Percentiles rank a stretch among this genome's conserved stretches.
These are phyloP conservation scores for Premnoplex brunnescens DNA, from an alignment of 2,797 vertebrate genomes.

Conservation along the genomic window DNA sequence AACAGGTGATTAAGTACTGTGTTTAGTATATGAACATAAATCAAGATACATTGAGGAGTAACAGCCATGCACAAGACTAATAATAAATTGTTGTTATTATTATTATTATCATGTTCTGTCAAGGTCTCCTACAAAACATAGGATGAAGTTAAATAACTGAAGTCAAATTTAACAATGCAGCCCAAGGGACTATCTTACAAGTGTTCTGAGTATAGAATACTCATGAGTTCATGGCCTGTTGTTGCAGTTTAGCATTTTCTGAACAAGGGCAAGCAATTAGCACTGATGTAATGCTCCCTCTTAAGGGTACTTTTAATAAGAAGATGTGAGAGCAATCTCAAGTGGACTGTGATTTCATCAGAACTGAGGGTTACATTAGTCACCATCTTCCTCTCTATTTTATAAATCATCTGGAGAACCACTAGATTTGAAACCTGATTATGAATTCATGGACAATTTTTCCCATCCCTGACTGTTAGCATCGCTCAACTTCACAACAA, in stretches of 20 bases:
- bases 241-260: not conserved
- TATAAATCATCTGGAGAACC: not conserved
- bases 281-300: not conserved
- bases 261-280: not conserved
- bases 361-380: not conserved
- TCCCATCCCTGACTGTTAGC: not conserved
- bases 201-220: not conserved
- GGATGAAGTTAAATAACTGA: not conserved
- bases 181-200: not conserved
- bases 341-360: not conserved
- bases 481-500: not conserved
- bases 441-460: not conserved
- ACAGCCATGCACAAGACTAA: not conserved
- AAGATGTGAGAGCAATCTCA: not conserved
- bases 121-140: not conserved
- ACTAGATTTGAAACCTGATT: not conserved
- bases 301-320: not conserved
- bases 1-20: not conserved
- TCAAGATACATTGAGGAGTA: not conserved
- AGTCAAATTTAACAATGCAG: not conserved
- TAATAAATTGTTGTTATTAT: not conserved
- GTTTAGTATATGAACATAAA: not conserved
- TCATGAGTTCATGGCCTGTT: not conserved
- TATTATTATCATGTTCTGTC: not conserved
- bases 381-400: not conserved